Evolutionary conservation across 2,113 vertebrate species (phyloP).

Genomic region (Sylvia atricapilla): DNA sequence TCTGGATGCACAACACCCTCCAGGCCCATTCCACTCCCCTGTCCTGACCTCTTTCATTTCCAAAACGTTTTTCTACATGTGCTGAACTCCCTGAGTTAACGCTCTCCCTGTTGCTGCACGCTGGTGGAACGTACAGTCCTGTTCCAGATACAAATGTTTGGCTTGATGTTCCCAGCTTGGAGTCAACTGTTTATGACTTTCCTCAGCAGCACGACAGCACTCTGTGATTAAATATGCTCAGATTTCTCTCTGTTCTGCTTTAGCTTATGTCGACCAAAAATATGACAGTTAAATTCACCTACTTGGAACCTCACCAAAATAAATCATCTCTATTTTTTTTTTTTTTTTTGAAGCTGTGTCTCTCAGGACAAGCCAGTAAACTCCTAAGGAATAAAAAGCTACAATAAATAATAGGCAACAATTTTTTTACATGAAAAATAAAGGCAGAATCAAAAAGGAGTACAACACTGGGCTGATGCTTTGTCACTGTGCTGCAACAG

Average conservation of each 20-base stretch:
- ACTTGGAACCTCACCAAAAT: conserved; percentile 22
- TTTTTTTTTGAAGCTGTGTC: not conserved
- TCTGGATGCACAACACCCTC: not conserved
- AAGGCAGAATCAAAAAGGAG: not conserved
- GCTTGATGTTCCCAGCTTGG: conserved; percentile 43
- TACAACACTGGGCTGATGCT: not conserved
- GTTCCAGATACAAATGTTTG: conserved; percentile 58
- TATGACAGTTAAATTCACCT: conserved; percentile 18
- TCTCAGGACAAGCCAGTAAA: not conserved
- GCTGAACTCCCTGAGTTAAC: not conserved
- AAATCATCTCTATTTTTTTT: not conserved
- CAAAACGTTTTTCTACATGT: not conserved
- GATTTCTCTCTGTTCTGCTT: conserved; percentile 17
- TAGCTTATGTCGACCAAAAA: conserved; percentile 12
- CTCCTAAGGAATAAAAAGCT: not conserved
- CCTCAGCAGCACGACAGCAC: not conserved
- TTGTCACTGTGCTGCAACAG: not conserved
- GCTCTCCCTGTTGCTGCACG: conserved; percentile 5
- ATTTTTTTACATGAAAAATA: not conserved
- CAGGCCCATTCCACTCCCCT: not conserved
- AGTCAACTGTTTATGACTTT: conserved; percentile 37
- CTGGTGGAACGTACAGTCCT: conserved; percentile 45
- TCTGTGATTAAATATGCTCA: conserved; percentile 33
- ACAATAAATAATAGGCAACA: not conserved
- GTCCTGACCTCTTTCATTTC: not conserved